These are phyloP conservation scores for Macaca nemestrina DNA, from an alignment of 2,113 vertebrate species.

Conservation along the genomic window DNA sequence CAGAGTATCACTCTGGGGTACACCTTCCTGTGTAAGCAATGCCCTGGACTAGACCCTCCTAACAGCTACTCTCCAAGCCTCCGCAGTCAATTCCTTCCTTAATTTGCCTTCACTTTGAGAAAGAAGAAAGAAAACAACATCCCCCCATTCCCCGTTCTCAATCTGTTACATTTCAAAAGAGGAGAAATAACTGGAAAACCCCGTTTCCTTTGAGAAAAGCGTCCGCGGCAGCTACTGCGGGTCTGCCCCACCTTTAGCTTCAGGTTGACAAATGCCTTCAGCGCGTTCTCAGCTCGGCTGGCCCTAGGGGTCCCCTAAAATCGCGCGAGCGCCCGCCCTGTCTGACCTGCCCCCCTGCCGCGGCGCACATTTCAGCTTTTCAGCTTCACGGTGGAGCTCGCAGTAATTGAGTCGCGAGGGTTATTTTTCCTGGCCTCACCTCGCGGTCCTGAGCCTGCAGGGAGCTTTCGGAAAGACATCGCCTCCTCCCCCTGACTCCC, in stretches of 20 bases:
- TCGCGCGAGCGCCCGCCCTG: not conserved
- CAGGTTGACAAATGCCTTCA: slow-evolving; percentile 34
- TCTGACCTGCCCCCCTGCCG: slow-evolving; percentile 62
- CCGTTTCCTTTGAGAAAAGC: not conserved
- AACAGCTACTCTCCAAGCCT: not conserved
- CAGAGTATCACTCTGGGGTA: not conserved
- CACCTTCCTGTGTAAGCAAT: not conserved
- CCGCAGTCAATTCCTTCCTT: not conserved
- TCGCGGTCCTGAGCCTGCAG: slow-evolving; percentile 20
- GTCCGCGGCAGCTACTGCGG: not conserved
- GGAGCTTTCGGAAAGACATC: slow-evolving; percentile 57
- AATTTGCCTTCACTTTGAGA: not conserved
- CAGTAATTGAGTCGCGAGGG: slow-evolving; percentile 52
- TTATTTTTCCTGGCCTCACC: slow-evolving; percentile 72
- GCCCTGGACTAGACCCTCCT: not conserved
- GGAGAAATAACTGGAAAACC: not conserved
- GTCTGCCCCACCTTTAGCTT: slow-evolving; percentile 40
- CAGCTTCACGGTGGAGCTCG: slow-evolving; percentile 54
- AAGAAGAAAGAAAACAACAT: not conserved
- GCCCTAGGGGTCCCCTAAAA: slow-evolving; percentile 45
- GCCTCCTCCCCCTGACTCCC: not conserved
- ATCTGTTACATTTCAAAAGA: not conserved
- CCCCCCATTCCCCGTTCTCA: not conserved
- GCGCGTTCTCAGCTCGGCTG: not conserved
- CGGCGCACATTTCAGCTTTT: slow-evolving; percentile 55